Conservation (phyloP, 2,113 vertebrate genomes). For the Anhinga rufa region DNA sequence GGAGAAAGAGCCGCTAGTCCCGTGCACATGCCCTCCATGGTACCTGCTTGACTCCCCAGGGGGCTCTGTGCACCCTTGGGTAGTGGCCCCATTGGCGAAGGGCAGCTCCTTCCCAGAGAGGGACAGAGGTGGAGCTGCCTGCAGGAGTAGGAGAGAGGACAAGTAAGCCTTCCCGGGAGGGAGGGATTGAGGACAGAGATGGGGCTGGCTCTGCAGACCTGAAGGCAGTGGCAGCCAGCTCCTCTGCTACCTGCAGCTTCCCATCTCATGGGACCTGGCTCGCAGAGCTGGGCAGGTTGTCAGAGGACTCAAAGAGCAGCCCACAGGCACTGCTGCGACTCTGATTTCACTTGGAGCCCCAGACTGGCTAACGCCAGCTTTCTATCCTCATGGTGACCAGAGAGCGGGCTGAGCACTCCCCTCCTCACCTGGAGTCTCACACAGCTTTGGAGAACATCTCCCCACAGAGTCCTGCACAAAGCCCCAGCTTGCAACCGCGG, state of each 20-base stretch:
- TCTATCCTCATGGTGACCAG: neutral
- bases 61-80: neutral
- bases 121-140: neutral
- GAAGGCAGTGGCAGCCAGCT: neutral
- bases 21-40: fast-evolving
- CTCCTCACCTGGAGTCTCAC: neutral
- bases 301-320: neutral
- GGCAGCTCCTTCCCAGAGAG: neutral
- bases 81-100: neutral
- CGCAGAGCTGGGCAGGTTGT: neutral
- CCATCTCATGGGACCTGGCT: neutral
- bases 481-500: neutral
- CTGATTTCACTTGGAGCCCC: neutral
- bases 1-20: conserved; percentile 2
- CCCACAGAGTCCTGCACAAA: neutral
- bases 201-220: neutral
- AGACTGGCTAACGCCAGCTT: neutral
- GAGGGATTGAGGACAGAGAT: neutral
- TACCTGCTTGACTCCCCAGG: neutral
- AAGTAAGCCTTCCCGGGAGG: neutral
- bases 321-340: neutral
- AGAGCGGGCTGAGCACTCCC: neutral
- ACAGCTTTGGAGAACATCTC: neutral
- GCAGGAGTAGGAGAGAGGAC: neutral
- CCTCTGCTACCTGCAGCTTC: neutral